These are phyloP conservation scores for Brachypalpus laphriformis DNA, from an alignment of 2,888 invertebrate species.

Conservation along the genomic window DNA sequence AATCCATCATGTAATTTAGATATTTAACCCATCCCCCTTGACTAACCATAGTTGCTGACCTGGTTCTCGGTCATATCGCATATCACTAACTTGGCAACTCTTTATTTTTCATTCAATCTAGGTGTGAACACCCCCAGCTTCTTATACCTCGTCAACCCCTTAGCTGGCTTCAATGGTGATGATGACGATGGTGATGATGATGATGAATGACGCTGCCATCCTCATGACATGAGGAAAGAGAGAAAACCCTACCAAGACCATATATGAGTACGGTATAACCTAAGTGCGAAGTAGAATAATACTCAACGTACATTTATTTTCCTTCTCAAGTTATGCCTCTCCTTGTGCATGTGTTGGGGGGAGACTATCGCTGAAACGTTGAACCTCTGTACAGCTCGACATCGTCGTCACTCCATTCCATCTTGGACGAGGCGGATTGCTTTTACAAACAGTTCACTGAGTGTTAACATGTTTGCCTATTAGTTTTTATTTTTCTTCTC, in stretches of 20 bases:
- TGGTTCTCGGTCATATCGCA: conserved; percentile 21
- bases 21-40: background rate
- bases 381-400: conserved; percentile 42
- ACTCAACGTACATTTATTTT: conserved; percentile 29
- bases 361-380: conserved; percentile 41
- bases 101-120: conserved; percentile 32
- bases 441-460: conserved; percentile 67
- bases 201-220: conserved; percentile 55
- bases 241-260: conserved; percentile 9
- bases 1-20: background rate
- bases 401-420: conserved; percentile 59
- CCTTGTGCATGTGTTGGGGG: background rate
- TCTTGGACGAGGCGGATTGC: conserved; percentile 61
- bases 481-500: conserved; percentile 56
- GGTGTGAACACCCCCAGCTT: conserved; percentile 44
- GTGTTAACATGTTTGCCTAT: conserved; percentile 72
- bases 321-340: conserved; percentile 11
- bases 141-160: conserved; percentile 14
- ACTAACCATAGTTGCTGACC: conserved; percentile 41
- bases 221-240: background rate
- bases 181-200: conserved; percentile 43
- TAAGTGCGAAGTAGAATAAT: conserved; percentile 48
- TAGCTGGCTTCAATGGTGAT: conserved; percentile 24
- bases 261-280: conserved; percentile 8
- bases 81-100: conserved; percentile 65